Base-by-base conservation (phyloP, 1,140 invertebrate genomes). In the Bombus terrestris region DNA sequence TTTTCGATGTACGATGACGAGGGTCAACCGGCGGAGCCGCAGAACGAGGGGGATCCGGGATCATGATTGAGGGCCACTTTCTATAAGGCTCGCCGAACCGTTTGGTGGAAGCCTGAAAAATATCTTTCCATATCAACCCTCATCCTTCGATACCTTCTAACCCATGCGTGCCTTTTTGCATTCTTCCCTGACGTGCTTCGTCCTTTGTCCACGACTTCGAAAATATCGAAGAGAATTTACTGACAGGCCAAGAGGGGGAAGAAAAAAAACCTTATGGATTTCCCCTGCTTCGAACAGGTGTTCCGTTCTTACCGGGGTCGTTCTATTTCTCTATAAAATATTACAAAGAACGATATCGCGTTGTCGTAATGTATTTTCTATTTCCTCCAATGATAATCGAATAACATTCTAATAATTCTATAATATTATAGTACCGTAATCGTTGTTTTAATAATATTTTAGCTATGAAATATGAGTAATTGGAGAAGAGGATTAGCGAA, bases 41-140 rank as follows among this genome's bases (percentile, higher is more conserved):
- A 81, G 66, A 78, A 88, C 12, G n/a, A 80, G 85, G 64, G 72
- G 57, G 81, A 79, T 64, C 59, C 28, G 35, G 68, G 59, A 43
- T 75, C 79, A 71, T 75, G 85, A 81, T 82, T n/a, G 71, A 84
- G 68, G 80, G 75, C 43, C 71, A 68, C 75, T 72, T 90, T 82
- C 69, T 79, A 28, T 53, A 43, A 80, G 72, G 74, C 35, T 68
- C 25, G 47, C 35, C 32, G 47, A n/a, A 62, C 47, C 71, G 37
- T 75, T 62, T 10, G 41, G 43, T 53, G 64, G 76, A 87, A 84
- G 86, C 66, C 81, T 43, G 81, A 89, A 80, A 91, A 90, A 89
- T 88, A 86, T 86, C 84, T 66, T 82, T 78, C 84, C 79, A 78
- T 79, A 87, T 87, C 66, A 68, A 82, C 71, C 62, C 43, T 85